Conservation (phyloP, 1,140 invertebrate species). For the Epicauta chinensis region DNA sequence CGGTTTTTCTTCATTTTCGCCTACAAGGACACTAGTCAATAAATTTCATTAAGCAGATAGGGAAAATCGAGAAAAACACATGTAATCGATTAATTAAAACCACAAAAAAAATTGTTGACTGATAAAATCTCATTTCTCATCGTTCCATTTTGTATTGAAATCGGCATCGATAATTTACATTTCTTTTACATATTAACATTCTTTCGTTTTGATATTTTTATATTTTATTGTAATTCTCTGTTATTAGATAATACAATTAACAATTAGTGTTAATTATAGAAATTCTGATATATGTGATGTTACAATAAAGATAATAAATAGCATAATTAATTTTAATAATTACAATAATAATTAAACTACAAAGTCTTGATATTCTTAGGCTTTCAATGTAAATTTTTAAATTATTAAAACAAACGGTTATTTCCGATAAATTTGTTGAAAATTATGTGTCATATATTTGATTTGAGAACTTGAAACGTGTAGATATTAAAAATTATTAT, state of each 20-base stretch:
- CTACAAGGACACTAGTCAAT: not conserved
- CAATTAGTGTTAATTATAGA: conserved; percentile 12
- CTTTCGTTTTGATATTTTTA: conserved; percentile 3
- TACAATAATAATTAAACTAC: conserved; percentile 7
- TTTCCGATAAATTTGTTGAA: conserved; percentile 3
- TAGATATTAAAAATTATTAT: conserved; percentile 4
- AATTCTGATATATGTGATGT: conserved; percentile 29
- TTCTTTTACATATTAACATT: not conserved
- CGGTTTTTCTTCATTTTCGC: not conserved
- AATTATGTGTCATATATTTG: conserved; percentile 9
- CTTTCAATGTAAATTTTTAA: conserved; percentile 16
- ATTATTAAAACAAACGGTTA: conserved; percentile 5
- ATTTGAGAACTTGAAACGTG: not conserved
- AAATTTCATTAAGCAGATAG: no score
- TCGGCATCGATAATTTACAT: not conserved
- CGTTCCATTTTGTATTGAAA: not conserved
- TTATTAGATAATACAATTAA: conserved; percentile 9
- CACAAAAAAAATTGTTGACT: no score
- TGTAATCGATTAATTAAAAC: no score
- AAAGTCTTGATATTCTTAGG: conserved; percentile 17
- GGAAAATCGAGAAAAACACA: no score
- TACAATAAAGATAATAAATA: conserved; percentile 27
- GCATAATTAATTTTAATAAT: conserved; percentile 3
- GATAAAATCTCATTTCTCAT: not conserved
- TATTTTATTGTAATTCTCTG: not conserved